Base-by-base conservation (phyloP, 2,113 vertebrate genomes). In the Bubo scandiacus region DNA sequence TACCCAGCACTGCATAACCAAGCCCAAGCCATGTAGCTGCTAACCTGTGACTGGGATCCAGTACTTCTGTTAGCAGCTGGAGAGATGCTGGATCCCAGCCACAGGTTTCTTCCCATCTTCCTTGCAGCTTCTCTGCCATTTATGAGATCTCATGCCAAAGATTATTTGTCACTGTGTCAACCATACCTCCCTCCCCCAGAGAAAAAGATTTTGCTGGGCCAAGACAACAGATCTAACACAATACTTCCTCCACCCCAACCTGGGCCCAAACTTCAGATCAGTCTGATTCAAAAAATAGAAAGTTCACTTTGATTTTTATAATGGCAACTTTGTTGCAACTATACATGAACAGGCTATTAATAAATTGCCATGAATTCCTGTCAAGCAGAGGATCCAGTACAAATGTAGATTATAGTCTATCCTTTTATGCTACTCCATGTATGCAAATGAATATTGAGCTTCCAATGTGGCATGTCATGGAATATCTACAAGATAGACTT, bases 381-480 rank as follows among this genome's bases (percentile, higher is more conserved):
- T 22, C 23, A 59, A 65, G 49, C 19, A 65, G n/a, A 91, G 20
- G 29, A 55, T 80, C 8, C 26, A 72, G 10, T 42, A 75, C 4
- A 34, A 70, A 63, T 27, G 16, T 26, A 67, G 30, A n/a, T 45
- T 43, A 75, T 0, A 77, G 23, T 25, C 62, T 59, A 72, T 11
- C 15, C 9, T 82, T 68, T n/a, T 27, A 51, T 0, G 5, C 8
- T 57, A 27, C 52, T 91, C 73, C 34, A 51, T 0, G 6, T 47
- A 70, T 23, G 12, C 40, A 75, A 67, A 79, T 16, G 2, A 49
- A 61, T 52, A 87, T 11, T 62, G 38, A 32, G 30, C 61, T 81
- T 78, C 42, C 52, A 79, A 12, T 3, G 3, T 23, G 32, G 23
- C 1, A 0, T 40, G 13, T 27, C n/a, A 59, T 0, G 66, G 18